Percentiles rank a stretch among this genome's conserved stretches.
These are phyloP conservation scores for Siphamia tubifer DNA, from an alignment of 2,113 vertebrate genomes.

Conservation along the genomic window DNA sequence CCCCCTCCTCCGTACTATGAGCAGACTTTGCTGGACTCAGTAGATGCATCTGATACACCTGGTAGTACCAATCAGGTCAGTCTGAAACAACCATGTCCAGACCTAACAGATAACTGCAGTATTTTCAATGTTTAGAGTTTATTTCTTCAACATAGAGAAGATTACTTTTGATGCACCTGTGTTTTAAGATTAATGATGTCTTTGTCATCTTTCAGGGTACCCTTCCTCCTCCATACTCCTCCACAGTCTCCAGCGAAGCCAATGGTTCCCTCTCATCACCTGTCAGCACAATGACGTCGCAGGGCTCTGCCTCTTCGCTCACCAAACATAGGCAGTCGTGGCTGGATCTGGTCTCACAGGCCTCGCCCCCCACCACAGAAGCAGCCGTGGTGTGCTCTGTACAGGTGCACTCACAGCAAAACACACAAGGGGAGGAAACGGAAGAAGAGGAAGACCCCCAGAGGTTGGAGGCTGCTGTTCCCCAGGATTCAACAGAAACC, in stretches of 20 bases:
- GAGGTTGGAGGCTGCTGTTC: constrained; percentile 39
- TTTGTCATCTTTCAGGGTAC: constrained; percentile 63
- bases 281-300: constrained; percentile 82
- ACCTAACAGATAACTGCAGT: not conserved
- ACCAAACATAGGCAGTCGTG: constrained; percentile 86
- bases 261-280: constrained; percentile 82
- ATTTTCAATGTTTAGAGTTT: not conserved
- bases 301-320: constrained; percentile 78
- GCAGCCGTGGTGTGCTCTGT: constrained; percentile 73
- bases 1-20: constrained; percentile 82
- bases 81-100: not conserved
- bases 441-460: constrained; percentile 33
- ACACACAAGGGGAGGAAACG: constrained; percentile 11
- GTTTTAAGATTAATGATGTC: not conserved
- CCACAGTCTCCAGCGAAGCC: constrained; percentile 77
- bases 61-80: constrained; percentile 67
- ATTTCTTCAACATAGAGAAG: not conserved
- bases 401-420: constrained; percentile 73
- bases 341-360: constrained; percentile 80
- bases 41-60: constrained; percentile 54
- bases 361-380: constrained; percentile 60
- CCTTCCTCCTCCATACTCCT: constrained; percentile 81
- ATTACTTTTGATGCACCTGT: no score
- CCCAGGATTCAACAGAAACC: constrained; percentile 43
- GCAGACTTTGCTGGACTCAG: constrained; percentile 60